phyloP scores from a whole-genome alignment of 2,113 vertebrate genomes.

The Isurus oxyrinchus region DNA sequence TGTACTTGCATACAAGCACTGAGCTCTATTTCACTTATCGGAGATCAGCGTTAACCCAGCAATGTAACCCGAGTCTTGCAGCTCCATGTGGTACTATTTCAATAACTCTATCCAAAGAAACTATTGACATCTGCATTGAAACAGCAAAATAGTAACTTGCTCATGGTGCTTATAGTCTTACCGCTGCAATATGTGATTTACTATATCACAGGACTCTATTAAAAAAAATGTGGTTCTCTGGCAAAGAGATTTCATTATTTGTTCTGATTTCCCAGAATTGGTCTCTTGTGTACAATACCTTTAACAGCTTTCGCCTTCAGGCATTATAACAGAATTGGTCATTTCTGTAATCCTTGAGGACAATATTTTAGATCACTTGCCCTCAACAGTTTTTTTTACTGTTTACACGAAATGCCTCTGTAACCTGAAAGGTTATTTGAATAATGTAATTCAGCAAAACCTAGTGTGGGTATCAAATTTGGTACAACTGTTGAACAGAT shows the following conservation, averaged over 20 bases:
- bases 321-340: neutral
- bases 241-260: conserved; percentile 29
- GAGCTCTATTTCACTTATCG: neutral
- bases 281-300: conserved; percentile 4
- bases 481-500: conserved; percentile 32
- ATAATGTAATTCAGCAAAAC: conserved; percentile 18
- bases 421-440: conserved; percentile 25
- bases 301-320: conserved; percentile 25
- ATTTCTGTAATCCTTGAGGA: conserved; percentile 30
- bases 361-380: conserved; percentile 6
- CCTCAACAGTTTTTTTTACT: conserved; percentile 2
- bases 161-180: neutral
- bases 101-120: neutral
- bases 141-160: neutral
- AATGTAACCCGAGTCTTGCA: neutral
- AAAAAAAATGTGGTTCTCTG: neutral
- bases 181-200: neutral
- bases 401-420: neutral
- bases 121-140: neutral
- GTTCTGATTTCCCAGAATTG: conserved; percentile 33
- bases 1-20: neutral
- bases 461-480: conserved; percentile 6
- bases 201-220: neutral
- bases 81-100: neutral
- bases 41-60: neutral